Base-by-base conservation (phyloP, 2,888 invertebrate species). In the Yponomeuta evonymella region DNA sequence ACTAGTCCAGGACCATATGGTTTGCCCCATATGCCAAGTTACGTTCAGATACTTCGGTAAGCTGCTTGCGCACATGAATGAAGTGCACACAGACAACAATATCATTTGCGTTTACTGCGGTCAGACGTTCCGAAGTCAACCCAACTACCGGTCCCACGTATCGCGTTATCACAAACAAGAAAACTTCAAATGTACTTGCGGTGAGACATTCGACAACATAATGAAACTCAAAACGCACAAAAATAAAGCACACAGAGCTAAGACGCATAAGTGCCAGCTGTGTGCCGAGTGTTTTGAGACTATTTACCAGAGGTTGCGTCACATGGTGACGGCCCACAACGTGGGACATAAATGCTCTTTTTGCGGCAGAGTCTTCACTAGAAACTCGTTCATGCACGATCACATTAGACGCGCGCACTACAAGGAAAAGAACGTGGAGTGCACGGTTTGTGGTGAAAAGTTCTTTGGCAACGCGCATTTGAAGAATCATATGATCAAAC, bases 401-500 rank as follows among this genome's bases (percentile, higher is more conserved):
- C 92, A 92, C 71, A 70, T 90, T 2, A 74, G 90, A 0, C 90
- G 90, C 48, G 83, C 87, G 0, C 92, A 92, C 76, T 75, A 91
- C 63, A 91, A 90, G 74, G 88, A 89, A 0, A 77, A 89, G 12
- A 88, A 90, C 63, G 84, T 89, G 58, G 79, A 85, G 0, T 92
- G 92, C 72, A 80, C 87, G 0, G 83, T 91, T 0, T 92, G 92
- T 43, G 91, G 90, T 0, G 90, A 86, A 84, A 89, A 86, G 70
- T 90, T 90, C 0, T 90, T 89, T 58, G 88, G 86, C 67, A 92
- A 89, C 36, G 90, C 93, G 69, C 81, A 94, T 0, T 78, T 94
- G 71, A 93, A 93, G 75, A 89, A 88, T 33, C 92, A 92, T 71
- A 91, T 91, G 91, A 90, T 85, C 30, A 91, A 90, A 43, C 91